Conservation (phyloP, 2,888 invertebrate genomes). For the Oscheius sp. region DNA sequence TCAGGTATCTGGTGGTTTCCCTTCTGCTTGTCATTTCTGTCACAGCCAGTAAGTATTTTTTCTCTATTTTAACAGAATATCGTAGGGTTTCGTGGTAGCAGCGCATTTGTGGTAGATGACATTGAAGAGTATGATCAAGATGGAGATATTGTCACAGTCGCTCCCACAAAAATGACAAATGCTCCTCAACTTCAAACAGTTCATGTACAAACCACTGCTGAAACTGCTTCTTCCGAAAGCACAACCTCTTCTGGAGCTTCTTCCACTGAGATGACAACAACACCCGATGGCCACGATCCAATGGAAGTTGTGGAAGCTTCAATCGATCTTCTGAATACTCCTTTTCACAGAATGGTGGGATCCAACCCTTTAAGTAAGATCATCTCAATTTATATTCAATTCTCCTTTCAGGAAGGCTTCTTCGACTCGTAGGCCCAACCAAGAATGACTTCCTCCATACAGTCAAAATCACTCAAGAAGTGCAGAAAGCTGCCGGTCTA, state of each 20-base stretch:
- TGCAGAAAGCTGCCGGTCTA: conserved; percentile 26
- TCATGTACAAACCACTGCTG: not conserved
- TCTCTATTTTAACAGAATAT: not conserved
- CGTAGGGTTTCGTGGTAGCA: conserved; percentile 27
- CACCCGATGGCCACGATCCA: conserved; percentile 17
- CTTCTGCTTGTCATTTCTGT: not conserved
- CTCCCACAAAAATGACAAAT: not conserved
- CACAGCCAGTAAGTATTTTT: not conserved
- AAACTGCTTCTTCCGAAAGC: not conserved
- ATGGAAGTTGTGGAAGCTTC: conserved; percentile 37
- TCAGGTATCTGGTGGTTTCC: not conserved
- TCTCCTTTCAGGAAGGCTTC: conserved; percentile 19
- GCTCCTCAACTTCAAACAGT: not conserved
- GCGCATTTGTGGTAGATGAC: conserved; percentile 32
- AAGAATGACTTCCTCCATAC: conserved; percentile 25
- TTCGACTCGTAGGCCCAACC: conserved; percentile 33
- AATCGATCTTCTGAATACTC: conserved; percentile 33
- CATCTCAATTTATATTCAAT: not conserved
- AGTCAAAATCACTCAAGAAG: conserved; percentile 21
- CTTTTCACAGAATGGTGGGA: conserved; percentile 29
- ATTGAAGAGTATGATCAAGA: conserved; percentile 23
- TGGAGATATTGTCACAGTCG: not conserved
- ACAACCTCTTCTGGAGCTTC: not conserved
- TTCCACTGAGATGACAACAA: not conserved
- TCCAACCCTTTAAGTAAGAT: conserved; percentile 32